phyloP scores from a whole-genome alignment of 1,140 invertebrate genomes.

The Phymastichus coffea region DNA sequence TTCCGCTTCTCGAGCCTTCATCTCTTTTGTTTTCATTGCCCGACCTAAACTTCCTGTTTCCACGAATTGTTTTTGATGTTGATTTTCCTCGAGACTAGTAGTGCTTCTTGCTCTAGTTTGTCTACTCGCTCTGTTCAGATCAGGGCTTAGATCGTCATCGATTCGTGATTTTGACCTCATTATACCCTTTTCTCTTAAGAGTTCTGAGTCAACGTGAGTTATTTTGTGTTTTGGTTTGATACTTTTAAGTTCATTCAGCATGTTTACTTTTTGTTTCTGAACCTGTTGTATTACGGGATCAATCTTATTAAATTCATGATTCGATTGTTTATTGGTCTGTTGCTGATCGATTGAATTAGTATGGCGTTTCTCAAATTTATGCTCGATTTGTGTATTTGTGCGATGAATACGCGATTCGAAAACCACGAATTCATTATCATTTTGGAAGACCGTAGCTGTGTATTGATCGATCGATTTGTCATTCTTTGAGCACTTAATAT shows the following conservation, averaged over 20 bases:
- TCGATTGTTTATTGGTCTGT: conserved; percentile 21
- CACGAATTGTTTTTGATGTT: conserved; percentile 31
- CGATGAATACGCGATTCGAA: conserved; percentile 51
- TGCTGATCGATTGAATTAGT: conserved; percentile 39
- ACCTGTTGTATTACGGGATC: conserved; percentile 51
- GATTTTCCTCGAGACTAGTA: conserved; percentile 46
- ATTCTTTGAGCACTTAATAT: conserved; percentile 39
- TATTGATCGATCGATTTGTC: conserved; percentile 45
- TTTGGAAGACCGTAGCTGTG: conserved; percentile 3
- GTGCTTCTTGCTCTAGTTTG: conserved; percentile 47
- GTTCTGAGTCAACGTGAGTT: conserved; percentile 53
- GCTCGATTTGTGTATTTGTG: conserved; percentile 47
- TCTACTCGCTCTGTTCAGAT: conserved; percentile 35
- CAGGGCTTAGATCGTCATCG: conserved; percentile 51
- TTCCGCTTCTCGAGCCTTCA: conserved; percentile 35
- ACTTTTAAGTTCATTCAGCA: conserved; percentile 51
- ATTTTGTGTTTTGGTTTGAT: conserved; percentile 53
- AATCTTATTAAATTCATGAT: conserved; percentile 43
- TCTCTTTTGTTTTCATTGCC: conserved; percentile 38
- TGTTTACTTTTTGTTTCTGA: conserved; percentile 52
- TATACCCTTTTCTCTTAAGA: conserved; percentile 53
- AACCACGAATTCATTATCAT: conserved; percentile 39
- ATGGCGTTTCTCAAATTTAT: conserved; percentile 46
- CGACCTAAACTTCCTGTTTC: conserved; percentile 52
- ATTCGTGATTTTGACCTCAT: conserved; percentile 54